Evolutionary conservation across 2,888 invertebrate species (phyloP), one percentile per base, ranked within the genome.

Genomic region (Argyra leucocephala): DNA sequence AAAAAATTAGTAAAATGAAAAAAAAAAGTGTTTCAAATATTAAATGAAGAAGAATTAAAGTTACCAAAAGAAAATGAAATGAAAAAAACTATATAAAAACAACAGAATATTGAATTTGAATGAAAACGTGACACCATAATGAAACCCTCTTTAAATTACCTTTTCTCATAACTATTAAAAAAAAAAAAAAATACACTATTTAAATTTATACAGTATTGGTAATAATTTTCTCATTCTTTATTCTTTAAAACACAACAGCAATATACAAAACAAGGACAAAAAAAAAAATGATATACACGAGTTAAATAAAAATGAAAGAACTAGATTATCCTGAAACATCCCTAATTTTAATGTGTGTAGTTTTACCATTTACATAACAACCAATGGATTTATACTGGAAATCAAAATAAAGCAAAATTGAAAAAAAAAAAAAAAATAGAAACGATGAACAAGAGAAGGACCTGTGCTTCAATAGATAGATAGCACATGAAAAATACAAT

Each of bases 281-380:
- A 37, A 48, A 48, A 48, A 48, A 18, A 48, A 48, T 18, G 10
- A 48, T 18, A 37, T 37, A 3, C 48, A 9, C 12, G 31, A n/a
- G 12, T 18, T 18, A 48, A 48, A 18, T n/a, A 48, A 48, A 48
- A 48, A 48, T 3, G 18, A 48, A 48, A 37, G 18, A 48, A 48
- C 48, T 48, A 48, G 48, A 48, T 48, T 48, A 48, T 48, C 48
- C 48, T 48, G 48, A 48, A 48, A 48, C 48, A 48, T 48, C 48
- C 48, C 48, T 48, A 48, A 48, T 48, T 48, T 48, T 48, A 48
- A 48, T 48, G n/a, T 48, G n/a, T 48, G n/a, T 48, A 48, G 48
- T 48, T 48, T 48, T 48, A 18, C 48, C 48, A 48, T 48, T 48
- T 48, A 48, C 48, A 48, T 48, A 48, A 48, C 48, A 12, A 48